Base-by-base conservation (phyloP, 2,113 vertebrate genomes). In the Onychostruthus taczanowskii region DNA sequence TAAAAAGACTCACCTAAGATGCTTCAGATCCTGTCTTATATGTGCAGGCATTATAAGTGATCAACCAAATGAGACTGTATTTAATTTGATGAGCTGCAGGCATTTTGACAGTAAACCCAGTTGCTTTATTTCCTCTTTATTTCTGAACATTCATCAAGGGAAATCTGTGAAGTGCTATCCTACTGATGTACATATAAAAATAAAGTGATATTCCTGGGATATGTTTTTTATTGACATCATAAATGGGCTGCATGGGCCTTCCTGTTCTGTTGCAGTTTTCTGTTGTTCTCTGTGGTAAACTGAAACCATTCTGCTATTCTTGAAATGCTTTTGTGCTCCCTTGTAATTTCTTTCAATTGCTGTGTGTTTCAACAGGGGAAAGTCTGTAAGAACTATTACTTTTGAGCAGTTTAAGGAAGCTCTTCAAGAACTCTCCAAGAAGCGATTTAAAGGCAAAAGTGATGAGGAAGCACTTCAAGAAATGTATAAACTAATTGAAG, bases 401-500 rank as follows among this genome's bases (percentile, higher is more conserved):
- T 99, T 98, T 26, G 99, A 98, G 22, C 99, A 99, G 97, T 99
- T 99, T 97, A 98, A 98, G 95, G 98, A 97, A 78, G 99, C 99
- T 2, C 98, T 99, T 13, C 98, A 97, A 80, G 99, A 99, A 93
- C 98, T 99, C 84, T 98, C 99, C 93, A 98, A 97, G 96, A 99
- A 99, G 95, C 98, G 99, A 12, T 99, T 99, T 94, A 99, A 98
- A 97, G 99, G 99, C 24, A 99, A 99, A 97, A 98, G 95, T 16
- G 96, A 96, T 9, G 99, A 99, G 78, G 99, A 99, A 59, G 99
- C 99, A 0, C 97, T 99, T 59, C 98, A 97, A 11, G 99, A 99
- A 97, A 98, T 99, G 75, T 98, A 99, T 96, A 98, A 98, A 93
- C 96, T 99, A 96, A 97, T 99, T 6, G 99, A 99, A 97, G 99